phyloP scores from a whole-genome alignment of 2,113 vertebrate genomes.

The Colossoma macropomum region DNA sequence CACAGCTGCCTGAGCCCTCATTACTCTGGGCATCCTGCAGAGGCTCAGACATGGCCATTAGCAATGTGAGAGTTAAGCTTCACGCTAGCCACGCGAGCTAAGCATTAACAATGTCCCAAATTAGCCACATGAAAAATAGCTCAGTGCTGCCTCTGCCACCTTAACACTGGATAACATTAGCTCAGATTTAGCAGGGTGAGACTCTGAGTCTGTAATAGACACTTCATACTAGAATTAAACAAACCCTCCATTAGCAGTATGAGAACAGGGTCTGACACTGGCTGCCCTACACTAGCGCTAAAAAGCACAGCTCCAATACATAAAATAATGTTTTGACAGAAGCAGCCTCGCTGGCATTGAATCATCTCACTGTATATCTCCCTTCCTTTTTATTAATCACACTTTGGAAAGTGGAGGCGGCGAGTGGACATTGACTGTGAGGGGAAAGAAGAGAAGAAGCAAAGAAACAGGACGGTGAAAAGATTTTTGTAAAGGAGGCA shows the following conservation, averaged over 20 bases:
- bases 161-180: not conserved
- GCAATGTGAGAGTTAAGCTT: conserved; percentile 21
- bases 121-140: conserved; percentile 43
- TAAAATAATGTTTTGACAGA: conserved; percentile 46
- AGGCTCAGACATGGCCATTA: conserved; percentile 52
- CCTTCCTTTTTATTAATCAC: conserved; percentile 22
- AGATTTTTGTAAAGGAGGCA: not conserved
- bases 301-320: conserved; percentile 11
- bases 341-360: not conserved
- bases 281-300: not conserved
- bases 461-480: not conserved
- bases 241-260: not conserved
- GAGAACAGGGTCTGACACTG: not conserved
- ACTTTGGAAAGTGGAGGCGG: not conserved
- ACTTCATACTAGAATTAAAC: not conserved
- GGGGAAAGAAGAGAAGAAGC: conserved; percentile 14
- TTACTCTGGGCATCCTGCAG: conserved; percentile 49
- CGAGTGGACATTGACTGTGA: not conserved
- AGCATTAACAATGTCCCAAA: conserved; percentile 39
- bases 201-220: not conserved
- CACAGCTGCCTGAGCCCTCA: conserved; percentile 45
- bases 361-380: conserved; percentile 21
- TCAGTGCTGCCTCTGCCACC: conserved; percentile 4
- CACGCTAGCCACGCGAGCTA: conserved; percentile 8
- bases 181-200: not conserved